Conservation (phyloP, 37 sponge, comb jelly and placozoan genomes). For the Amphimedon queenslandica region DNA sequence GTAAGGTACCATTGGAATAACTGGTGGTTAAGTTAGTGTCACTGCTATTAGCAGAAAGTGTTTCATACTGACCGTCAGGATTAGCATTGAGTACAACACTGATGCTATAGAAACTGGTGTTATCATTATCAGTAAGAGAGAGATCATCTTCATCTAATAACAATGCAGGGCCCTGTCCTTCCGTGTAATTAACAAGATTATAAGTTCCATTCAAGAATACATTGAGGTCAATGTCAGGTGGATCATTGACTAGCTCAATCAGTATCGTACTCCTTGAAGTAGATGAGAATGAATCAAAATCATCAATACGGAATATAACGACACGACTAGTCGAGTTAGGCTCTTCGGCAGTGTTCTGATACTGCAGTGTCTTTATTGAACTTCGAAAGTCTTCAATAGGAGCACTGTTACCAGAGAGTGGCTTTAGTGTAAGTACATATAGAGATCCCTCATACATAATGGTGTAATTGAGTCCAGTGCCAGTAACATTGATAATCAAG, state of each 20-base stretch:
- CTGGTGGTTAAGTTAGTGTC: constrained; percentile 29
- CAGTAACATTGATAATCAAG: constrained; percentile 35
- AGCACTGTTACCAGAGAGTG: constrained; percentile 20
- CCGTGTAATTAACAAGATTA: constrained; percentile 55
- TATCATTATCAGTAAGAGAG: constrained; percentile 74
- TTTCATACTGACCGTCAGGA: constrained; percentile 62
- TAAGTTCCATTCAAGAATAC: constrained; percentile 24
- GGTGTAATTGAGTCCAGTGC: constrained; percentile 42
- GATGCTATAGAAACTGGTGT: constrained; percentile 23
- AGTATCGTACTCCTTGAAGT: constrained; percentile 21
- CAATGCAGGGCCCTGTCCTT: constrained; percentile 60
- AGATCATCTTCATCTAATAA: constrained; percentile 8
- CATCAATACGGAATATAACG: constrained; percentile 50
- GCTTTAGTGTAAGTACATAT: constrained; percentile 15
- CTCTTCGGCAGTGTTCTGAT: constrained; percentile 77
- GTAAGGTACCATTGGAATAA: constrained; percentile 26
- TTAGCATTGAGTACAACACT: constrained; percentile 39
- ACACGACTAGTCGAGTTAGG: constrained; percentile 39
- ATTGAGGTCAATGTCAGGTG: constrained; percentile 80
- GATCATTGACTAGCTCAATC: constrained; percentile 71
- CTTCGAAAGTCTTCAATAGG: constrained; percentile 55
- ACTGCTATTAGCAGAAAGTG: constrained; percentile 44
- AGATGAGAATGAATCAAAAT: neutral
- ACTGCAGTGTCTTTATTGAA: constrained; percentile 52
- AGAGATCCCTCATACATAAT: neutral